phyloP scores from a whole-genome alignment of 2,888 invertebrate genomes.

The Melanotus villosus region DNA sequence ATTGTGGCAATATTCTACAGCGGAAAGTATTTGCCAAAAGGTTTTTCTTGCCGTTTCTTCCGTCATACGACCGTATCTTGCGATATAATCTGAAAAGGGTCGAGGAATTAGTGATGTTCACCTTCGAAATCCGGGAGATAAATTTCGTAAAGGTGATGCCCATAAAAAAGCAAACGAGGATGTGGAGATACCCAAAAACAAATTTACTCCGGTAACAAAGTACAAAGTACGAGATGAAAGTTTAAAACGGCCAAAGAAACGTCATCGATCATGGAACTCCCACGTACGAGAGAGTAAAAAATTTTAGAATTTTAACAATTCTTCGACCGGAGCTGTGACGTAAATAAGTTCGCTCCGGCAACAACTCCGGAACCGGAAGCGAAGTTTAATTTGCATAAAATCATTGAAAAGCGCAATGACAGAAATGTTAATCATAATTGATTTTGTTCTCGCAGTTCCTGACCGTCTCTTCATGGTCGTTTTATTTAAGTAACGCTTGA shows the following conservation, averaged over 20 bases:
- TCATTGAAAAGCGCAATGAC: constrained; percentile 29
- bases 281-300: constrained; percentile 9
- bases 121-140: not conserved
- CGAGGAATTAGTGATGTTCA: constrained; percentile 13
- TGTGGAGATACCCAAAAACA: not conserved
- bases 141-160: not conserved
- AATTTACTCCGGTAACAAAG: not conserved
- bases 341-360: constrained; percentile 7
- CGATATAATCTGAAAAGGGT: constrained; percentile 85
- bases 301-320: constrained; percentile 2
- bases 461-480: constrained; percentile 11
- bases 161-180: constrained; percentile 1
- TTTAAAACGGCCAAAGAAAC: not conserved
- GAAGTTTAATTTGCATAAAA: constrained; percentile 28
- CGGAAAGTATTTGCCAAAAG: constrained; percentile 97
- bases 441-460: constrained; percentile 14
- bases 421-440: constrained; percentile 9
- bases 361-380: constrained; percentile 33
- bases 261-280: constrained; percentile 24
- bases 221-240: not conserved
- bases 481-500: constrained; percentile 5
- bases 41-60: constrained; percentile 92
- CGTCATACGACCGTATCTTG: constrained; percentile 93
- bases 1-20: constrained; percentile 97
- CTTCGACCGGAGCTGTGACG: constrained; percentile 1